A percentile compares a stretch with the other conserved stretches of the same genome.
Evolutionary conservation across 2,888 invertebrate genomes (phyloP).

Genomic region (Hoplodrina ambigua): DNA sequence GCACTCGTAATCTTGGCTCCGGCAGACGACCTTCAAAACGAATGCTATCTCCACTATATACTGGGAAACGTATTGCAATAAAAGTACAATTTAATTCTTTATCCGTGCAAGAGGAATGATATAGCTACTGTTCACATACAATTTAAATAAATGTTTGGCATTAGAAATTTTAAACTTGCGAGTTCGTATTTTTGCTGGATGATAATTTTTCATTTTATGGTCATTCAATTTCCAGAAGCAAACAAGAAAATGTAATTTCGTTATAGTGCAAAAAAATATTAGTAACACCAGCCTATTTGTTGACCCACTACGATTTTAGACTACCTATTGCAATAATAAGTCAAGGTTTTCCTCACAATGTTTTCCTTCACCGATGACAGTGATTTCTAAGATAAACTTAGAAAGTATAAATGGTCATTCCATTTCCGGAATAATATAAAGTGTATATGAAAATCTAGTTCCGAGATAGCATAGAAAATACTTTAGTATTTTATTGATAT

Average conservation of each 20-base stretch:
- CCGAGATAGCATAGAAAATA: background rate
- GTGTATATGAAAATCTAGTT: background rate
- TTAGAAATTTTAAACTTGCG: constrained; percentile 10
- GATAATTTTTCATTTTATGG: constrained; percentile 8
- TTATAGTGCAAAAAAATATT: too few species aligned
- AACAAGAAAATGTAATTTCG: too few species aligned
- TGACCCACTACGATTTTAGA: too few species aligned
- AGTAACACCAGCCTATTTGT: too few species aligned
- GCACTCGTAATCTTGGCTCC: constrained; percentile 62
- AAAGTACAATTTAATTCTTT: constrained; percentile 20
- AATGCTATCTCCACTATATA: constrained; percentile 46
- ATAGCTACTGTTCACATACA: constrained; percentile 14
- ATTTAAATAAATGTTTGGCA: background rate
- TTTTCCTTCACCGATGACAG: too few species aligned
- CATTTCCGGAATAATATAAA: background rate
- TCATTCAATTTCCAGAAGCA: background rate
- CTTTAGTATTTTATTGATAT: background rate
- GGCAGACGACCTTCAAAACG: constrained; percentile 57
- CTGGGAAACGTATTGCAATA: constrained; percentile 30
- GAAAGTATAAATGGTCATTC: background rate
- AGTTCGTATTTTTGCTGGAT: background rate
- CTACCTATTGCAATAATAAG: too few species aligned
- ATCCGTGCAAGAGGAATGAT: constrained; percentile 16
- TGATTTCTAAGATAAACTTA: too few species aligned
- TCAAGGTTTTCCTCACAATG: too few species aligned